Evolutionary conservation across 2,113 vertebrate species (phyloP).

Genomic region (Pituophis catenifer): DNA sequence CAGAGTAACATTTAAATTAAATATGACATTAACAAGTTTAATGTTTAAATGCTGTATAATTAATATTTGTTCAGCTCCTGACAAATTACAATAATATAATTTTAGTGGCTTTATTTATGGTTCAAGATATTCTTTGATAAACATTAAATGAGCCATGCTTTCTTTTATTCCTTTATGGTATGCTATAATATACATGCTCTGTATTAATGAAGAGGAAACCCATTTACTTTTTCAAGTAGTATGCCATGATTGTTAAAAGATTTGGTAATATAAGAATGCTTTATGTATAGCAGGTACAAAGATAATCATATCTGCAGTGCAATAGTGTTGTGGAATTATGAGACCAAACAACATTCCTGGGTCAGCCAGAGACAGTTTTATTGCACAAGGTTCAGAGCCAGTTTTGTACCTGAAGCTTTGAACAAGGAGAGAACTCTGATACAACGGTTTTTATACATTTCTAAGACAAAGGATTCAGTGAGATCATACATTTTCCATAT

Average conservation of each 20-base stretch:
- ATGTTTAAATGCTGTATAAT: slow-evolving; percentile 70
- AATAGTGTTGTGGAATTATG: background rate
- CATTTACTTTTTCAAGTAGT: slow-evolving; percentile 47
- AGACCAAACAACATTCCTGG: too few species aligned
- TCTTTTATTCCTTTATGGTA: slow-evolving; percentile 34
- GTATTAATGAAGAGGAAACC: slow-evolving; percentile 43
- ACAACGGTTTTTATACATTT: too few species aligned
- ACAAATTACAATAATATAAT: slow-evolving; percentile 41
- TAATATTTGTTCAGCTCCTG: slow-evolving; percentile 65
- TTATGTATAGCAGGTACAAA: slow-evolving; percentile 43
- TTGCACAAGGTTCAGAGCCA: too few species aligned
- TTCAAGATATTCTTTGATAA: slow-evolving; percentile 57
- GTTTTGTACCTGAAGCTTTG: too few species aligned
- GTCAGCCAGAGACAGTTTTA: too few species aligned
- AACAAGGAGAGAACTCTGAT: too few species aligned
- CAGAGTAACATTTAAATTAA: slow-evolving; percentile 75
- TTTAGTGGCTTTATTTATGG: slow-evolving; percentile 68
- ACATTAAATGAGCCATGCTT: slow-evolving; percentile 38
- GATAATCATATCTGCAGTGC: slow-evolving; percentile 42
- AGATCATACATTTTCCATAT: too few species aligned
- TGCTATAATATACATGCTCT: slow-evolving; percentile 34
- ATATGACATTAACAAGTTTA: slow-evolving; percentile 76
- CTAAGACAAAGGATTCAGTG: too few species aligned
- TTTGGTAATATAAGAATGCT: slow-evolving; percentile 44
- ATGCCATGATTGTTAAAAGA: slow-evolving; percentile 58